These are phyloP conservation scores for Wiebesia pumilae DNA, from an alignment of 1,140 invertebrate genomes.

Conservation along the genomic window DNA sequence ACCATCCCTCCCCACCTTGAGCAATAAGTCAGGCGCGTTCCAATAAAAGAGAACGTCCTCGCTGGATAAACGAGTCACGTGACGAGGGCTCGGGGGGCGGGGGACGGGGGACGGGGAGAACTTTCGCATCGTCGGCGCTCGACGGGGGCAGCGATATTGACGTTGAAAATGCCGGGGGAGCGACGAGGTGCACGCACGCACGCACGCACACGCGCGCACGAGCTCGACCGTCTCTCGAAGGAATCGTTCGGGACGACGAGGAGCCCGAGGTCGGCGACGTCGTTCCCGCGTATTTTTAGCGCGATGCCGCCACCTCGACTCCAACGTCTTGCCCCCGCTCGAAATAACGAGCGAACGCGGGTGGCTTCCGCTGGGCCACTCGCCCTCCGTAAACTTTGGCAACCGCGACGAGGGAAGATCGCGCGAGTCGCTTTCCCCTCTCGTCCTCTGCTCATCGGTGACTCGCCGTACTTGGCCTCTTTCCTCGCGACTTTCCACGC, in stretches of 20 bases:
- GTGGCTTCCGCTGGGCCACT: background rate
- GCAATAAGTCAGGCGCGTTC: background rate
- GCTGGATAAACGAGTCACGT: background rate
- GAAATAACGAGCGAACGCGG: background rate
- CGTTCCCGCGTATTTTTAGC: no score
- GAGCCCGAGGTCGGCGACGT: no score
- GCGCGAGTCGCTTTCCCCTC: background rate
- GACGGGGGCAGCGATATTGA: background rate
- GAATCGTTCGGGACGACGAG: background rate
- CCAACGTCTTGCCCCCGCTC: background rate
- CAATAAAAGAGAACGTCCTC: background rate
- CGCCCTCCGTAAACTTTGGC: background rate
- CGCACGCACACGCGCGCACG: background rate
- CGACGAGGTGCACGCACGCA: no score
- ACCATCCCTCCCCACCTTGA: background rate
- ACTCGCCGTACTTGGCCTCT: conserved; percentile 30
- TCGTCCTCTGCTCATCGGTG: background rate
- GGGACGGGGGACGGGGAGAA: background rate
- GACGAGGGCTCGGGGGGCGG: no score
- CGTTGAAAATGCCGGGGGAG: background rate
- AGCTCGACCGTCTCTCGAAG: no score
- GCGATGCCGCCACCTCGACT: background rate
- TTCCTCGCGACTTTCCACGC: background rate
- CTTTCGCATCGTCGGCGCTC: background rate
- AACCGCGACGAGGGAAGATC: background rate